Evolutionary conservation across 1,140 invertebrate species (phyloP).

Genomic region (Andricus grossulariae): DNA sequence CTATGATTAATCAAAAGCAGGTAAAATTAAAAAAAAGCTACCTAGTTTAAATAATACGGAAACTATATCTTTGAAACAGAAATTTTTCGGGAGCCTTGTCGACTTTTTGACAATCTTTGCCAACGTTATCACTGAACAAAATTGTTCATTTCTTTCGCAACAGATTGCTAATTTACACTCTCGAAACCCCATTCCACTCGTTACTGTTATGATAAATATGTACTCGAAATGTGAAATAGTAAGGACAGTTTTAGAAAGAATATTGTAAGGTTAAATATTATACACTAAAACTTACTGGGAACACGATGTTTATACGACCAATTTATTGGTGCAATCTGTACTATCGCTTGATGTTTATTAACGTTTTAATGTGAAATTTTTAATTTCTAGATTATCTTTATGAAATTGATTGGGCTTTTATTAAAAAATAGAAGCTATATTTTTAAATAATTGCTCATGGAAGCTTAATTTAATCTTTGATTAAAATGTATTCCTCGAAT

Average conservation of each 20-base stretch:
- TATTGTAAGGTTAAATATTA: conserved; percentile 32
- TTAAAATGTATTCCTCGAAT: too few relatives aligned
- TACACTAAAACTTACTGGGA: conserved; percentile 15
- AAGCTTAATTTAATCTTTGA: too few relatives aligned
- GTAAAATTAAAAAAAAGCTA: conserved; percentile 1
- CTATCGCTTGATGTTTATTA: neutral
- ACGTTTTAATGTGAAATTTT: too few relatives aligned
- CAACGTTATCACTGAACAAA: conserved; percentile 30
- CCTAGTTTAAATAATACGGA: neutral
- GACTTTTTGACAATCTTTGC: conserved; percentile 35
- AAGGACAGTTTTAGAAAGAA: conserved; percentile 25
- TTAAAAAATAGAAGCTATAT: too few relatives aligned
- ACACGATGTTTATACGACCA: conserved; percentile 32
- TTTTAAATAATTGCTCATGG: too few relatives aligned
- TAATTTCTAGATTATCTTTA: too few relatives aligned
- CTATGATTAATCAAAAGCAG: conserved; percentile 24
- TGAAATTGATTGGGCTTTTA: too few relatives aligned
- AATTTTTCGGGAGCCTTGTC: conserved; percentile 1
- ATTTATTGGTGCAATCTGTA: conserved; percentile 28
- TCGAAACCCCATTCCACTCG: conserved; percentile 18
- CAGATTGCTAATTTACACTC: conserved; percentile 17
- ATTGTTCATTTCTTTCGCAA: conserved; percentile 8
- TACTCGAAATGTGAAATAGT: conserved; percentile 30
- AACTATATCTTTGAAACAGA: conserved; percentile 31
- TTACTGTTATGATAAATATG: conserved; percentile 26